Conservation (phyloP, 2,797 vertebrate genomes). For the Nyctalus aviator region DNA sequence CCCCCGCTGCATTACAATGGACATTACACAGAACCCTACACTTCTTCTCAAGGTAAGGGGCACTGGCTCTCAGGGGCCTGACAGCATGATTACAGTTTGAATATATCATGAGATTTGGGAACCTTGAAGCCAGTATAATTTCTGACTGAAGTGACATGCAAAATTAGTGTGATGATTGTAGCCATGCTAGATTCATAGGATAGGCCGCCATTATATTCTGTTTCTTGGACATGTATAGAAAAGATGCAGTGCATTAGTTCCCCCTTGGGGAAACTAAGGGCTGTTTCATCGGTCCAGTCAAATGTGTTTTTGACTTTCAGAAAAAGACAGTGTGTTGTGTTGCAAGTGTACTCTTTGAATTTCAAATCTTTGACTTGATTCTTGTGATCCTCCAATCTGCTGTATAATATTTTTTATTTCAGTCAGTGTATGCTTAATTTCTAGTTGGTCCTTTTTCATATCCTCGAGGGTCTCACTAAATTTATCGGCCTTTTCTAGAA, state of each 20-base stretch:
- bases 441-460: too few relatives aligned
- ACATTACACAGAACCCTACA: conserved; percentile 96
- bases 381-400: too few relatives aligned
- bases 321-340: neutral
- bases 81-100: neutral
- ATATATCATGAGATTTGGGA: neutral
- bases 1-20: conserved; percentile 97
- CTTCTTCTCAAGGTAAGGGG: conserved; percentile 95
- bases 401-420: too few relatives aligned
- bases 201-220: neutral
- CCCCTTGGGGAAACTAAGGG: neutral
- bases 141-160: neutral
- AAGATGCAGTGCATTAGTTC: neutral
- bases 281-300: neutral
- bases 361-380: too few relatives aligned
- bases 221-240: neutral
- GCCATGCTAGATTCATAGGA: neutral
- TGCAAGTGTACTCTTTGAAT: neutral
- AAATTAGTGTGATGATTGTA: neutral
- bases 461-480: too few relatives aligned
- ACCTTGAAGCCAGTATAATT: neutral
- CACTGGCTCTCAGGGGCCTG: neutral
- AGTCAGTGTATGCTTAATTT: too few relatives aligned
- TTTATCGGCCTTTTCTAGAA: too few relatives aligned
- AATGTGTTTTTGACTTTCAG: neutral